A percentile compares a stretch with the other conserved stretches of the same genome.
Conservation (phyloP, 2,797 vertebrate genomes). For the Semaprochilodus insignis region DNA sequence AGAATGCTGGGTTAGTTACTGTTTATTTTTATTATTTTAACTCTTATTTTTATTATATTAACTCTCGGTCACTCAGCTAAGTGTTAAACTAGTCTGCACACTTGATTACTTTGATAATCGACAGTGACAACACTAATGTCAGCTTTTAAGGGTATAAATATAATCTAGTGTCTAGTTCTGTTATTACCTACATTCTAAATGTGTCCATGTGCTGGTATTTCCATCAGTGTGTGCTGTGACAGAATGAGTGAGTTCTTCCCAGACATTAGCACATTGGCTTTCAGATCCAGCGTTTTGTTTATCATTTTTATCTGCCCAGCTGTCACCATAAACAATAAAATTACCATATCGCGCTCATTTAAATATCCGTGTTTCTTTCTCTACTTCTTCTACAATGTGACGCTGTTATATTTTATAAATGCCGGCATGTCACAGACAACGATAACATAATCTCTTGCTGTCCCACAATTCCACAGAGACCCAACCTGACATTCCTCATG, state of each 20-base stretch:
- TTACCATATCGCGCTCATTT: background rate
- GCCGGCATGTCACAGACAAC: conserved; percentile 12
- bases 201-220: too few relatives aligned
- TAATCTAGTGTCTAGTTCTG: too few relatives aligned
- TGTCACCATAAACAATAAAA: conserved; percentile 21
- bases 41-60: too few relatives aligned
- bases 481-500: conserved; percentile 25
- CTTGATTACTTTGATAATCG: too few relatives aligned
- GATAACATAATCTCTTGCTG: conserved; percentile 15
- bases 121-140: too few relatives aligned
- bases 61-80: too few relatives aligned
- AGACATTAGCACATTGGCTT: background rate
- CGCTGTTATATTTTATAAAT: background rate
- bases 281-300: background rate
- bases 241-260: background rate
- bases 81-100: too few relatives aligned
- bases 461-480: conserved; percentile 11
- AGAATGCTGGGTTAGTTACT: too few relatives aligned
- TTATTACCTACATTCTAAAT: too few relatives aligned
- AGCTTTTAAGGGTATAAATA: too few relatives aligned
- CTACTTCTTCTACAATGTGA: background rate
- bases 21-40: too few relatives aligned
- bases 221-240: background rate
- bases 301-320: background rate
- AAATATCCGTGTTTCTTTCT: background rate